These are phyloP conservation scores for Bergia sp. DNA, from an alignment of 92 coral and sea anemone species.

Conservation along the genomic window DNA sequence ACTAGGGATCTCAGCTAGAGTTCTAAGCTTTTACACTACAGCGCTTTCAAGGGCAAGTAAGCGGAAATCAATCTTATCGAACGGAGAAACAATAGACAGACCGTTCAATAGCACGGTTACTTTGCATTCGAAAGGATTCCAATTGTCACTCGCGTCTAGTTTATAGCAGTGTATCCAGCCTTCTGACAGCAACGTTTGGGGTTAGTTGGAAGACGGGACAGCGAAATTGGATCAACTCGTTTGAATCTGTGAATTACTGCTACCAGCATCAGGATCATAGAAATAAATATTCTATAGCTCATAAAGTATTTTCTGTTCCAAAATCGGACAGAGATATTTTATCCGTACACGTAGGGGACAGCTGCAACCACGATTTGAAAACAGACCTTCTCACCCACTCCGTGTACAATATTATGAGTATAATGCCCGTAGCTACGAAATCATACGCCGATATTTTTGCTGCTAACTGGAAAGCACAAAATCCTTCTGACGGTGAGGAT, in stretches of 20 bases:
- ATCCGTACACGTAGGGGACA: neutral
- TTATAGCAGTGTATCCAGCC: neutral
- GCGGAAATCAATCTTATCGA: slow-evolving; percentile 32
- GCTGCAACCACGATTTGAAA: slow-evolving; percentile 6
- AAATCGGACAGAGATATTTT: slow-evolving; percentile 28
- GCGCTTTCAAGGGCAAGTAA: neutral
- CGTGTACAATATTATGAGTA: slow-evolving; percentile 67
- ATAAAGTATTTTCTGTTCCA: slow-evolving; percentile 18
- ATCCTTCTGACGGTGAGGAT: slow-evolving; percentile 73
- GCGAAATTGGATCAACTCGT: neutral
- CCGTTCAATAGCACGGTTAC: slow-evolving; percentile 17
- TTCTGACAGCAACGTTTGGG: neutral
- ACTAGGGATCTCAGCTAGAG: neutral
- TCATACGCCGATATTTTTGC: slow-evolving; percentile 97
- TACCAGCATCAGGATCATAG: neutral
- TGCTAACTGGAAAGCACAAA: slow-evolving; percentile 95
- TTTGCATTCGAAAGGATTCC: slow-evolving; percentile 62
- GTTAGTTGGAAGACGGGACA: neutral
- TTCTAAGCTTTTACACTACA: neutral
- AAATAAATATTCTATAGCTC: neutral
- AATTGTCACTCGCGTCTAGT: slow-evolving; percentile 34
- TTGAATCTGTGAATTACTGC: neutral
- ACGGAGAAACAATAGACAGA: slow-evolving; percentile 25
- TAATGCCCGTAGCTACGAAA: slow-evolving; percentile 80
- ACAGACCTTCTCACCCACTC: neutral